phyloP scores from a whole-genome alignment of 2,113 vertebrate genomes.

The Xenus cinereus region DNA sequence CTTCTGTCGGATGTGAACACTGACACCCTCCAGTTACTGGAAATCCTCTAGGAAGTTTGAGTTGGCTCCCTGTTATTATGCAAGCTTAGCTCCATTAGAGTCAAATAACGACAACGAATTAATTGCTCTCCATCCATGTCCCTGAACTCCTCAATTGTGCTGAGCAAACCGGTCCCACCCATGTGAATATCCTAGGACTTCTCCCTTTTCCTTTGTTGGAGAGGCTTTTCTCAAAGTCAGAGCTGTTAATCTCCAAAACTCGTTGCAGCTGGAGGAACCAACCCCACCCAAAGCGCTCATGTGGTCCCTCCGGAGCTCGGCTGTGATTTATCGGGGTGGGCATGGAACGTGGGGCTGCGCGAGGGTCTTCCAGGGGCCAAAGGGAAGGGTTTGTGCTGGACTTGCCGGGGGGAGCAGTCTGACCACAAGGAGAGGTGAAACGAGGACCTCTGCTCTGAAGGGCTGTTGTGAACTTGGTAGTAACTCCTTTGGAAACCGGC shows the following conservation, averaged over 20 bases:
- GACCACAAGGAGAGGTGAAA: not conserved
- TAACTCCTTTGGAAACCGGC: constrained; percentile 29
- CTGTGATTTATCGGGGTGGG: not conserved
- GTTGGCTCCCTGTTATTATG: not conserved
- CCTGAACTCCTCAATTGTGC: not conserved
- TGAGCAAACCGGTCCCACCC: not conserved
- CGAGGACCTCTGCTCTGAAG: not conserved
- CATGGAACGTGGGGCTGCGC: rapidly evolving
- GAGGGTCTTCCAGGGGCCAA: not conserved
- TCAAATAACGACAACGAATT: not conserved
- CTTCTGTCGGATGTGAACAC: rapidly evolving
- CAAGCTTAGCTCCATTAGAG: not conserved
- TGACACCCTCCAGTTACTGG: not conserved
- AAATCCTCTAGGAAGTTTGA: not conserved
- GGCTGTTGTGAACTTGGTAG: not conserved
- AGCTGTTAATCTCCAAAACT: not conserved
- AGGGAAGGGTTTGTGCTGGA: not conserved
- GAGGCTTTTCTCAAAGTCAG: not conserved
- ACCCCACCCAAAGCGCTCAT: rapidly evolving
- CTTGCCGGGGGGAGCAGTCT: rapidly evolving
- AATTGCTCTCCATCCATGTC: not conserved
- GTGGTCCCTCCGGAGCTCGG: not conserved
- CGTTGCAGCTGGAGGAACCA: not conserved
- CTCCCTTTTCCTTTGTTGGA: not conserved
- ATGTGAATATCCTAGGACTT: not conserved